Conservation (phyloP, 2,888 invertebrate species). For the Argynnis bischoffii region DNA sequence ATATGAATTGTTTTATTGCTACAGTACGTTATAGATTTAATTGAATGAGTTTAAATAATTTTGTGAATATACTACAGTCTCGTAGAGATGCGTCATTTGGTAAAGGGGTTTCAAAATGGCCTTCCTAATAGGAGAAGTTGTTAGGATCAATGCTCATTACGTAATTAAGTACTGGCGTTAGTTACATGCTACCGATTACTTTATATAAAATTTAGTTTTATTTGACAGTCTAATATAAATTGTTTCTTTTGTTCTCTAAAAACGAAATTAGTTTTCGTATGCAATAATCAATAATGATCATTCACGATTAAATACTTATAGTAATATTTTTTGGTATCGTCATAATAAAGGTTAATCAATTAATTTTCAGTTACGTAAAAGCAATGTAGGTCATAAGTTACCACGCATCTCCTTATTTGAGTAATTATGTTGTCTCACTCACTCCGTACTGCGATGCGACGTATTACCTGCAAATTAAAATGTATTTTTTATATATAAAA, state of each 20-base stretch:
- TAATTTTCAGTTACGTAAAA: slow-evolving; percentile 4
- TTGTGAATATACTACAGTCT: background rate
- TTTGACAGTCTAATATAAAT: slow-evolving; percentile 8
- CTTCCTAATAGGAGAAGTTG: slow-evolving; percentile 20
- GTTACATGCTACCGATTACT: slow-evolving; percentile 2
- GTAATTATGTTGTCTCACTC: slow-evolving; percentile 6
- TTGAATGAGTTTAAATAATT: slow-evolving; percentile 5
- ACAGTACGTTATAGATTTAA: background rate
- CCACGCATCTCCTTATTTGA: slow-evolving; percentile 3
- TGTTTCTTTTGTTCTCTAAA: slow-evolving; percentile 4
- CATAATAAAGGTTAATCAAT: background rate
- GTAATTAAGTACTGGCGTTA: slow-evolving; percentile 9
- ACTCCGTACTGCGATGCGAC: slow-evolving; percentile 11
- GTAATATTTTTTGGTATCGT: slow-evolving; percentile 13
- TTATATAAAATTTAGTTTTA: slow-evolving; percentile 15
- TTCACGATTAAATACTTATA: too few relatives aligned
- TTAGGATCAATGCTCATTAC: background rate
- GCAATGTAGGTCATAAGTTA: slow-evolving; percentile 1
- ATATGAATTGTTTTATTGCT: background rate
- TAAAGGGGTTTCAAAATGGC: slow-evolving; percentile 28
- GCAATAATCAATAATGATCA: background rate
- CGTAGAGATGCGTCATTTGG: slow-evolving; percentile 8
- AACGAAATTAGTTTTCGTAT: background rate
- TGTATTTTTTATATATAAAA: background rate
- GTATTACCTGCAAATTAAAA: slow-evolving; percentile 5